A percentile compares a stretch with the other conserved stretches of the same genome.
phyloP scores from a whole-genome alignment of 2,888 invertebrate species.

The Macrosiphum euphorbiae region DNA sequence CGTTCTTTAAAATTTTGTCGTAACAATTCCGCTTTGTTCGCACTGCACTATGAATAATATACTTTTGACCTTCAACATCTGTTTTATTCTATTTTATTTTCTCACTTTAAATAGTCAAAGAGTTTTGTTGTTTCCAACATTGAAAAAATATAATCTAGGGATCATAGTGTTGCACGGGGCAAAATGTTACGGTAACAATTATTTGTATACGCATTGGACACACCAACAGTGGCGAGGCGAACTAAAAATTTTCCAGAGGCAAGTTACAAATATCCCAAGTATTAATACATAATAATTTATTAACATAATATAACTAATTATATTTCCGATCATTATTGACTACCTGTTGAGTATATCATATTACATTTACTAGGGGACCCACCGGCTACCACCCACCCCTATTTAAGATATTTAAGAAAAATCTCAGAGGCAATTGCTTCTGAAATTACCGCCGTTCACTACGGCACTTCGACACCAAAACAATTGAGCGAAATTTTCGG shows the following conservation, averaged over 20 bases:
- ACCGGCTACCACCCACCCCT: too few relatives aligned
- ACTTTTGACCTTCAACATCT: background rate
- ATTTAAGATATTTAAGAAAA: too few relatives aligned
- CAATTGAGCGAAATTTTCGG: background rate
- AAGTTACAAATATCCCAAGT: too few relatives aligned
- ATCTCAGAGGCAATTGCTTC: too few relatives aligned
- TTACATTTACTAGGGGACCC: too few relatives aligned
- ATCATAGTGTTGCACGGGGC: too few relatives aligned
- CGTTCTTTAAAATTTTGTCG: background rate
- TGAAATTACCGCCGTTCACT: too few relatives aligned
- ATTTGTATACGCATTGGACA: background rate
- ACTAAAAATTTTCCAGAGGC: too few relatives aligned
- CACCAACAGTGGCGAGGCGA: background rate
- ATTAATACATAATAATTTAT: too few relatives aligned
- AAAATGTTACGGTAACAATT: background rate
- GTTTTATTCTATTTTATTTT: background rate
- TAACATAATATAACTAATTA: too few relatives aligned
- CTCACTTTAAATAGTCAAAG: background rate
- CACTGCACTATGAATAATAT: background rate
- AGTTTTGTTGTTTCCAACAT: background rate
- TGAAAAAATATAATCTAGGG: background rate
- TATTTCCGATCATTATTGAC: too few relatives aligned
- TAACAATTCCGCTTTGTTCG: slow-evolving; percentile 2
- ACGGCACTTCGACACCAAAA: background rate
- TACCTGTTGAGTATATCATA: too few relatives aligned